These are phyloP conservation scores for Leucania comma DNA, from an alignment of 2,888 invertebrate genomes.

Conservation along the genomic window DNA sequence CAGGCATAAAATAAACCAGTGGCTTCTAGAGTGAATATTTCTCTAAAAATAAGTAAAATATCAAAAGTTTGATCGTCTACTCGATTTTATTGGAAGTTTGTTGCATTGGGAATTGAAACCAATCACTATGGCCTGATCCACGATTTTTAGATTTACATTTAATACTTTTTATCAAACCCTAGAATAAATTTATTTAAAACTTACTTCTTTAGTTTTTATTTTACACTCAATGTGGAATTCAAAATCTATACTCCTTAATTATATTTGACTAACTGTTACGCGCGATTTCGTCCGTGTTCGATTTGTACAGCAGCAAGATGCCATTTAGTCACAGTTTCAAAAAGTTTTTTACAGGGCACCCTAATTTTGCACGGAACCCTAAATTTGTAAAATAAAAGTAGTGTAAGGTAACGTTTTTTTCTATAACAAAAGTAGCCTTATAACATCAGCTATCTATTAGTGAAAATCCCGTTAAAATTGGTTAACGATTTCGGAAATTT, in stretches of 20 bases:
- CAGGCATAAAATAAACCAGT: too few relatives aligned
- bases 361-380: too few relatives aligned
- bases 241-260: too few relatives aligned
- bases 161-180: background rate
- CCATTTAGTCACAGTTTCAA: too few relatives aligned
- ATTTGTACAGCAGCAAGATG: background rate
- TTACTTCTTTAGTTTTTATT: background rate
- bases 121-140: background rate
- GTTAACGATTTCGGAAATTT: too few relatives aligned
- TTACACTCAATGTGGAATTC: background rate
- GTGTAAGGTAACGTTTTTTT: too few relatives aligned
- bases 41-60: background rate
- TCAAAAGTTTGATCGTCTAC: background rate
- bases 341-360: too few relatives aligned
- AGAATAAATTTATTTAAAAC: background rate
- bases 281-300: background rate
- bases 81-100: constrained; percentile 5
- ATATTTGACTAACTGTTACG: background rate
- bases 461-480: too few relatives aligned
- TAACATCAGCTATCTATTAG: too few relatives aligned
- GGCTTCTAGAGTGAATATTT: background rate
- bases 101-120: background rate
- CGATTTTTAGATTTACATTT: constrained; percentile 6
- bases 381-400: too few relatives aligned
- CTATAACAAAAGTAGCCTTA: too few relatives aligned